phyloP scores from a whole-genome alignment of 1,140 invertebrate species.

The Lepidotrigona ventralis region DNA sequence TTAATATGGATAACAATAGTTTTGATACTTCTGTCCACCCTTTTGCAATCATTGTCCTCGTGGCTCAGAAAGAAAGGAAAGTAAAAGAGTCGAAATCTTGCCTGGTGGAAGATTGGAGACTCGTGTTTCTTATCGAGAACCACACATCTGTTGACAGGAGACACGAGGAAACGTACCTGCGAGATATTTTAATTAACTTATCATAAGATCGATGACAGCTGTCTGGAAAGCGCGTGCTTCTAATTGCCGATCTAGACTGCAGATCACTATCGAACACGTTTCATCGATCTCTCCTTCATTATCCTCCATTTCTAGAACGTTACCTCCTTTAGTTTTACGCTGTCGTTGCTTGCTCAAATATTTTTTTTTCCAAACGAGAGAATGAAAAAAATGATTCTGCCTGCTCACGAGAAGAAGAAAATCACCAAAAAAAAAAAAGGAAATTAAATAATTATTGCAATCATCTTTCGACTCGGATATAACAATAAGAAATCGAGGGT shows the following conservation, averaged over 20 bases:
- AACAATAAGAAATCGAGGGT: background rate
- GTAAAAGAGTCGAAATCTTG: background rate
- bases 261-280: conserved; percentile 18
- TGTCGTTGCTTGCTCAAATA: background rate
- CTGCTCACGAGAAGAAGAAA: background rate
- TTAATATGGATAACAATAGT: too few species aligned
- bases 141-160: conserved; percentile 70
- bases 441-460: background rate
- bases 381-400: background rate
- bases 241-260: conserved; percentile 71
- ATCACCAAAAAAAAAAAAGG: background rate
- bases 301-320: background rate
- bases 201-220: conserved; percentile 77
- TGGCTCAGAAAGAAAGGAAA: too few species aligned
- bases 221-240: conserved; percentile 74
- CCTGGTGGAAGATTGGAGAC: background rate
- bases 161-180: conserved; percentile 69
- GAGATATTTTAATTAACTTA: conserved; percentile 81
- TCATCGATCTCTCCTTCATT: background rate
- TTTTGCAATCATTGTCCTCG: too few species aligned
- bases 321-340: background rate
- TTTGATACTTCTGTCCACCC: too few species aligned
- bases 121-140: conserved; percentile 63
- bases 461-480: background rate
- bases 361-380: too few species aligned